Conservation (phyloP, 1,140 invertebrate genomes). For the Euglossa dilemma region DNA sequence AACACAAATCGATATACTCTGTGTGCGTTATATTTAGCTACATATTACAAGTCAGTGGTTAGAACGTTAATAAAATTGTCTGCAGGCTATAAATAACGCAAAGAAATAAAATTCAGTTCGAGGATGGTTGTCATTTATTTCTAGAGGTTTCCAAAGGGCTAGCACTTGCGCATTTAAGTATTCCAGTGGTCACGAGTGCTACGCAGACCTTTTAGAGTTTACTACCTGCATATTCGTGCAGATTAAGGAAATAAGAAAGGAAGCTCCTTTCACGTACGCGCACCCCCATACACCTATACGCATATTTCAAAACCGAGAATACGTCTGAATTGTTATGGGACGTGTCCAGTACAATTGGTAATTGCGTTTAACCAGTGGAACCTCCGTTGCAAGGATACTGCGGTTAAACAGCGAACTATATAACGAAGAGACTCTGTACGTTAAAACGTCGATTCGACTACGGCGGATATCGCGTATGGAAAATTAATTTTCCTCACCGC, state of each 20-base stretch:
- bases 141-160: neutral
- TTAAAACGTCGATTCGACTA: too few relatives aligned
- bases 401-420: too few relatives aligned
- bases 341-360: neutral
- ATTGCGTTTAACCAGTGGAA: neutral
- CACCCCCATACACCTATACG: neutral
- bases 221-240: conserved; percentile 40
- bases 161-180: conserved; percentile 31
- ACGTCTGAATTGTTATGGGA: too few relatives aligned
- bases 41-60: too few relatives aligned
- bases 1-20: too few relatives aligned
- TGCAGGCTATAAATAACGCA: neutral
- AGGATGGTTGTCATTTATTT: neutral
- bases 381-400: too few relatives aligned
- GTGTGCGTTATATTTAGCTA: too few relatives aligned
- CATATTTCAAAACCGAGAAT: neutral
- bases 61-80: too few relatives aligned
- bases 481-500: neutral
- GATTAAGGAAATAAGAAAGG: conserved; percentile 15
- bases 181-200: neutral
- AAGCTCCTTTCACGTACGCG: neutral
- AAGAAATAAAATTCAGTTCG: neutral
- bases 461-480: too few relatives aligned
- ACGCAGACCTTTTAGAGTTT: conserved; percentile 7
- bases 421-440: too few relatives aligned